A percentile compares a stretch with the other conserved stretches of the same genome.
phyloP scores from a whole-genome alignment of 2,797 vertebrate genomes.

The Hyperoplus immaculatus region DNA sequence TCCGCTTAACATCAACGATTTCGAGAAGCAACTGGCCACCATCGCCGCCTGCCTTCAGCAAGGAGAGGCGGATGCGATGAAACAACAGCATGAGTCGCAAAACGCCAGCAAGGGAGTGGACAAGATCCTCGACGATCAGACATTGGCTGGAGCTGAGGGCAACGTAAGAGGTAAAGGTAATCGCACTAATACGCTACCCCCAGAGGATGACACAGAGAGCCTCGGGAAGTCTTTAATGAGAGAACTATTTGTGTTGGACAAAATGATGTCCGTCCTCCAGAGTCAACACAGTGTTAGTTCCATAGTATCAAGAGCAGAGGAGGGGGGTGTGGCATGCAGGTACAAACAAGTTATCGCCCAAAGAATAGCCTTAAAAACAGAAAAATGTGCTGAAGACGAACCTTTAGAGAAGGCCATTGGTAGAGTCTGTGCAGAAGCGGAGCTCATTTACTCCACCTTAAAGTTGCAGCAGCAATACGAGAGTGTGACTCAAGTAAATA shows the following conservation, averaged over 20 bases:
- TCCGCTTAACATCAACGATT: conserved; percentile 48
- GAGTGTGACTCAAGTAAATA: conserved; percentile 68
- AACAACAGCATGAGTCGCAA: conserved; percentile 66
- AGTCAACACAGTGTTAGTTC: conserved; percentile 73
- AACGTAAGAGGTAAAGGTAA: conserved; percentile 37
- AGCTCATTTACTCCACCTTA: conserved; percentile 88
- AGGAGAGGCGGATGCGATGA: conserved; percentile 68
- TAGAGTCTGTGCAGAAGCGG: conserved; percentile 85
- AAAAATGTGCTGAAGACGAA: conserved; percentile 25
- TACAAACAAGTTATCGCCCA: conserved; percentile 80
- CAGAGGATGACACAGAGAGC: conserved; percentile 32
- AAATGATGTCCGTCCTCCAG: conserved; percentile 88
- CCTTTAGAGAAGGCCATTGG: conserved; percentile 52
- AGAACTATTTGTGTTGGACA: conserved; percentile 88
- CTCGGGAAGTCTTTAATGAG: conserved; percentile 76
- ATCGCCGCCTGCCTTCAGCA: conserved; percentile 73
- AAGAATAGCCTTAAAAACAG: conserved; percentile 74
- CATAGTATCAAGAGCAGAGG: conserved; percentile 53
- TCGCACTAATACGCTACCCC: conserved; percentile 67
- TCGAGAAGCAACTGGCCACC: conserved; percentile 70
- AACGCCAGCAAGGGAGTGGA: conserved; percentile 55
- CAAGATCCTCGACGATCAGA: conserved; percentile 61
- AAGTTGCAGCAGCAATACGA: conserved; percentile 85
- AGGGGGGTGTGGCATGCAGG: conserved; percentile 50
- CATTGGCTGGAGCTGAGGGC: conserved; percentile 71